Base-by-base conservation (phyloP, 2,888 invertebrate species). In the Brachyptera risi region DNA sequence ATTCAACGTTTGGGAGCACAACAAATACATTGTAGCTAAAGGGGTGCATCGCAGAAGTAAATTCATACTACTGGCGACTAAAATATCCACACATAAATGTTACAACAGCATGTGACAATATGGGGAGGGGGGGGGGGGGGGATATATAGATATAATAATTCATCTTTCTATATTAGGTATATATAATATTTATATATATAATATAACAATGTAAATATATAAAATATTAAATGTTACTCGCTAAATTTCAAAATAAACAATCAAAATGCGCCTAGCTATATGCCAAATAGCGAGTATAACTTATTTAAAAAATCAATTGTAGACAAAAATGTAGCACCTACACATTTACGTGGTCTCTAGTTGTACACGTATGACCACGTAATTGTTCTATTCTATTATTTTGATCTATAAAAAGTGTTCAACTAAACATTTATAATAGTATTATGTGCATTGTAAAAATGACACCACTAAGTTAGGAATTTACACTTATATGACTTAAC, bases 101-200 rank as follows among this genome's bases (percentile, higher is more conserved):
- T 56, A 38, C 38, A 56, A 56, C 54, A 54, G n/a, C 54, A 27
- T 31, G 54, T 23, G 27, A 54, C 27, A 54, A 54, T 54, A 57
- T 38, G n/a, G n/a, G n/a, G n/a, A n/a, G n/a, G n/a, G n/a, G n/a
- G n/a, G n/a, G n/a, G n/a, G n/a, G n/a, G n/a, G n/a, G n/a, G n/a
- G n/a, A n/a, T n/a, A n/a, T n/a, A 58, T n/a, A n/a, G n/a, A n/a
- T 49, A 42, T 59, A 9, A 44, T 58, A 49, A 56, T 60, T 42
- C 57, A 24, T 56, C 37, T 59, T 23, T 58, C 19, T 27, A 47
- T 59, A 27, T 56, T 31, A 51, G 44, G 56, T 62, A 63, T 66
- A 64, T 64, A 65, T 65, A 65, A 66, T 67, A 69, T 68, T 66
- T 67, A 68, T 67, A 64, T n/a, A n/a, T 66, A 61, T 59, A 62